These are phyloP conservation scores for Lucinisca nassula DNA, from an alignment of 2,888 invertebrate genomes.

Conservation along the genomic window DNA sequence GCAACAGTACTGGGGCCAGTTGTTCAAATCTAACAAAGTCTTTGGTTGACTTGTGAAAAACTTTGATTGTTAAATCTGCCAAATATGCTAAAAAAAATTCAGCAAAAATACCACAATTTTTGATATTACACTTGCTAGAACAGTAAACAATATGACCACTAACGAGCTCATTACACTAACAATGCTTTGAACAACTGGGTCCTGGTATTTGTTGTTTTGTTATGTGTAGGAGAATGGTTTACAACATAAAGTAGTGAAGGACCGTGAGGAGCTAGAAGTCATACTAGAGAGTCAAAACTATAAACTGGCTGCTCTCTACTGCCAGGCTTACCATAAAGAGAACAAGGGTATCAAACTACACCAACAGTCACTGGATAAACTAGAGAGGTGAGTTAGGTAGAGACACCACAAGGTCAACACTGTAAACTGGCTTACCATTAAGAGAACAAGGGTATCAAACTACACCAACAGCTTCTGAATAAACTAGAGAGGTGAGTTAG, in stretches of 20 bases:
- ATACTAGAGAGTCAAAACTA: constrained; percentile 51
- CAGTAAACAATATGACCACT: too few species aligned
- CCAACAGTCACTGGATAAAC: constrained; percentile 40
- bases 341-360: constrained; percentile 63
- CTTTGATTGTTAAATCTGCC: too few species aligned
- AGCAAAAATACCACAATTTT: too few species aligned
- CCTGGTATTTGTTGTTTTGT: too few species aligned
- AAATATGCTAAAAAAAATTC: too few species aligned
- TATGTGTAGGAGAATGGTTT: constrained; percentile 34
- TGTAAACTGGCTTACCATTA: constrained; percentile 9
- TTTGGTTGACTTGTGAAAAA: too few species aligned
- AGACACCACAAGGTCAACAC: too few species aligned
- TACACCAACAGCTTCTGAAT: constrained; percentile 58
- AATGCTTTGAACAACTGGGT: too few species aligned
- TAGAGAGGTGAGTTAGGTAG: constrained; percentile 51
- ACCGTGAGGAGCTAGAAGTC: not conserved
- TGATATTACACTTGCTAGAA: too few species aligned
- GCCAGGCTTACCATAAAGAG: constrained; percentile 37
- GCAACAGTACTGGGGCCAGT: too few species aligned
- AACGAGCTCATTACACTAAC: too few species aligned
- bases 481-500: constrained; percentile 45
- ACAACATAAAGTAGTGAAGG: constrained; percentile 22
- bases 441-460: constrained; percentile 43
- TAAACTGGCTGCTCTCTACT: constrained; percentile 51
- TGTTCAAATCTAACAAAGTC: too few species aligned